These are phyloP conservation scores for Tautogolabrus adspersus DNA, from an alignment of 2,113 vertebrate genomes.

Conservation along the genomic window DNA sequence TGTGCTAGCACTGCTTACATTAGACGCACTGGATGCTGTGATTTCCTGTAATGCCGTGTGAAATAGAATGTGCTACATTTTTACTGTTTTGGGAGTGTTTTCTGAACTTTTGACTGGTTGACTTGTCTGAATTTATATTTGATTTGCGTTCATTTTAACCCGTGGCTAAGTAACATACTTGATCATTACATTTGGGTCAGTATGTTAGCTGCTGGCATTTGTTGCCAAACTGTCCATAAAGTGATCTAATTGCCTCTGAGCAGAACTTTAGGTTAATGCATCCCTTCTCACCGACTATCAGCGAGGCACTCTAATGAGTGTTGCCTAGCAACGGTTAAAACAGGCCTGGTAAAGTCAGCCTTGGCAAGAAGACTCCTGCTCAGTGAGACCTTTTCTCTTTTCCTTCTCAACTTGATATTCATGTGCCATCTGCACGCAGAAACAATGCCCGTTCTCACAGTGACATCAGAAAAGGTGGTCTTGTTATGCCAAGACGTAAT, in stretches of 20 bases:
- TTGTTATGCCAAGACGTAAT: slow-evolving; percentile 59
- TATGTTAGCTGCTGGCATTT: slow-evolving; percentile 12
- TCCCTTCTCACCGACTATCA: slow-evolving; percentile 51
- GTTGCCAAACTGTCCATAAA: slow-evolving; percentile 16
- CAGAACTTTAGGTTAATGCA: slow-evolving; percentile 44
- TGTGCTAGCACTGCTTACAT: too few species aligned
- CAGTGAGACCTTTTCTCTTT: slow-evolving; percentile 61
- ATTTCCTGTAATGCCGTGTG: too few species aligned
- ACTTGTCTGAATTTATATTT: too few species aligned
- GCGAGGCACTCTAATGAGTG: slow-evolving; percentile 70
- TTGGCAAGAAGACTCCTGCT: slow-evolving; percentile 60
- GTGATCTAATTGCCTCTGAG: slow-evolving; percentile 46
- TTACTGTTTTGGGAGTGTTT: too few species aligned
- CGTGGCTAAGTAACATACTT: too few species aligned
- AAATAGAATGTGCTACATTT: too few species aligned
- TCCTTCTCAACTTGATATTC: slow-evolving; percentile 72
- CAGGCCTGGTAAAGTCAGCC: slow-evolving; percentile 68
- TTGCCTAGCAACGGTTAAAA: slow-evolving; percentile 81
- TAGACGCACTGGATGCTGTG: too few species aligned
- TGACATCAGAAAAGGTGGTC: slow-evolving; percentile 66
- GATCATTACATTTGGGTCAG: not conserved
- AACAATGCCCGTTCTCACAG: slow-evolving; percentile 66
- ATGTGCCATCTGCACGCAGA: slow-evolving; percentile 78
- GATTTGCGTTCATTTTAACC: too few species aligned
- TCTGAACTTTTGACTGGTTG: too few species aligned